A percentile compares a stretch with the other conserved stretches of the same genome.
phyloP scores from a whole-genome alignment of 2,888 invertebrate genomes.

The Caenorhabditis plicata region DNA sequence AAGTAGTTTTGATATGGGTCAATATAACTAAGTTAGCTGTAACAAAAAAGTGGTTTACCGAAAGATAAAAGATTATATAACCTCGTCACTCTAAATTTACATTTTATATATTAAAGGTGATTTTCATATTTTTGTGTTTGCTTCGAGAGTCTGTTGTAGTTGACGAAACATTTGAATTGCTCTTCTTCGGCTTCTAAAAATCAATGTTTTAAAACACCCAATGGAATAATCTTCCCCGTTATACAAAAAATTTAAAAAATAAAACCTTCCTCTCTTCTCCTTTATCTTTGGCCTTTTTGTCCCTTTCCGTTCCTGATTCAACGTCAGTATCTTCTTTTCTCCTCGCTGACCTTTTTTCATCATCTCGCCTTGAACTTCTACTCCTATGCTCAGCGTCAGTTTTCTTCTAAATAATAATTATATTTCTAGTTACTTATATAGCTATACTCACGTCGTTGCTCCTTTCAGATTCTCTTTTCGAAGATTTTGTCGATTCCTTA shows the following conservation, averaged over 20 bases:
- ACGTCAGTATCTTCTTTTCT: not conserved
- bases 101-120: slow-evolving; percentile 22
- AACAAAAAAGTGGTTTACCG: too few relatives aligned
- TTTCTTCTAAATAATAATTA: too few relatives aligned
- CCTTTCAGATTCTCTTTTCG: too few relatives aligned
- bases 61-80: too few relatives aligned
- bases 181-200: not conserved
- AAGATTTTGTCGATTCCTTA: not conserved
- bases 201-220: not conserved
- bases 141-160: not conserved
- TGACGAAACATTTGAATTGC: too few relatives aligned
- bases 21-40: too few relatives aligned
- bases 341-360: not conserved
- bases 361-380: not conserved
- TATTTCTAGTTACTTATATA: too few relatives aligned
- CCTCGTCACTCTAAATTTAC: too few relatives aligned
- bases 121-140: slow-evolving; percentile 19
- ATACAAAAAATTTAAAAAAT: not conserved
- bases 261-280: slow-evolving; percentile 1
- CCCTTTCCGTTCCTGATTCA: not conserved
- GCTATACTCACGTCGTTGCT: too few relatives aligned
- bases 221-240: not conserved
- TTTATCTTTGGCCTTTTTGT: not conserved
- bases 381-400: too few relatives aligned
- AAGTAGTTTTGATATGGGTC: too few relatives aligned